A percentile compares a stretch with the other conserved stretches of the same genome.
Conservation (phyloP, 2,797 vertebrate species). For the Oreochromis grahami region DNA sequence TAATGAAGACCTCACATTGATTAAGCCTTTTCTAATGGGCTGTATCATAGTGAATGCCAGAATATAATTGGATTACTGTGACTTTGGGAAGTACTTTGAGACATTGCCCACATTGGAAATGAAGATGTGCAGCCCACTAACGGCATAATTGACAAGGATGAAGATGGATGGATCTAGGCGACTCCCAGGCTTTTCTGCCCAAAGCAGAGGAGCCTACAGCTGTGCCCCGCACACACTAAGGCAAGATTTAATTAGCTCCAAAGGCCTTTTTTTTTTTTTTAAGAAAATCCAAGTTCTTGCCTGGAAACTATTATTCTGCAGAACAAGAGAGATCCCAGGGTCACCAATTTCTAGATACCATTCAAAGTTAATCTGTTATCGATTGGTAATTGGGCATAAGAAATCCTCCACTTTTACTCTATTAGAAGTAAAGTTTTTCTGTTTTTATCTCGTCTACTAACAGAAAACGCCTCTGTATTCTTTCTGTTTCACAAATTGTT, state of each 20-base stretch:
- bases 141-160: slow-evolving; percentile 72
- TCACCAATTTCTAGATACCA: neutral
- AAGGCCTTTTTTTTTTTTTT: neutral
- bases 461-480: neutral
- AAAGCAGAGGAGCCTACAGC: slow-evolving; percentile 40
- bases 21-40: slow-evolving; percentile 69
- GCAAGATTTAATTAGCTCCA: slow-evolving; percentile 49
- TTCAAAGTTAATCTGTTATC: neutral
- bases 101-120: slow-evolving; percentile 65
- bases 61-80: slow-evolving; percentile 73
- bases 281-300: neutral
- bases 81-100: slow-evolving; percentile 76
- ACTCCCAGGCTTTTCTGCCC: slow-evolving; percentile 41
- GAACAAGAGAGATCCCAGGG: neutral
- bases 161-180: slow-evolving; percentile 66
- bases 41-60: slow-evolving; percentile 53
- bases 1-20: slow-evolving; percentile 73
- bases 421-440: neutral
- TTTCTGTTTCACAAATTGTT: neutral
- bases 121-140: slow-evolving; percentile 63
- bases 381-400: neutral
- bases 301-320: neutral
- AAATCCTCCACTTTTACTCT: neutral
- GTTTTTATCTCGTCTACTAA: neutral
- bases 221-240: slow-evolving; percentile 16